A percentile compares a stretch with the other conserved stretches of the same genome.
Evolutionary conservation across 2,888 invertebrate genomes (phyloP).

Genomic region (Plebejus anna): DNA sequence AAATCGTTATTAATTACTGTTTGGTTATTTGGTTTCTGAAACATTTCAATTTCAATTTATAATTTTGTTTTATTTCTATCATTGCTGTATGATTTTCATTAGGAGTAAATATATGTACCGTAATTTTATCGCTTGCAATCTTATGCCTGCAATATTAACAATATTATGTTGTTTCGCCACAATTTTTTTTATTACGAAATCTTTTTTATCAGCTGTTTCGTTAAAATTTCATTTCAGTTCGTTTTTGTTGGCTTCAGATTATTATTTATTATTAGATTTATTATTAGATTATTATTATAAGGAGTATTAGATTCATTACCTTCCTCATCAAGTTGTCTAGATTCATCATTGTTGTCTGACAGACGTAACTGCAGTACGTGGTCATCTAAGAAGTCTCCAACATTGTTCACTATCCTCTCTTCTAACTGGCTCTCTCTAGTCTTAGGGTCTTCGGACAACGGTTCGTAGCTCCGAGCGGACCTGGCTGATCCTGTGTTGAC

Average conservation of each 20-base stretch:
- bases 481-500: conserved; percentile 74
- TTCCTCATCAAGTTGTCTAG: conserved; percentile 70
- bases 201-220: not conserved
- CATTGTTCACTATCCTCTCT: conserved; percentile 67
- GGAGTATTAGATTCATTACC: conserved; percentile 46
- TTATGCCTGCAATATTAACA: no score
- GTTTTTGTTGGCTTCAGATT: not conserved
- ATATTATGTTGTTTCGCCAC: not conserved
- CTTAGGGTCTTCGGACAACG: conserved; percentile 65
- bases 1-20: no score
- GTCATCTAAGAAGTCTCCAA: conserved; percentile 68
- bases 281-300: no score
- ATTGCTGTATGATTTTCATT: not conserved
- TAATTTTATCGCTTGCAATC: not conserved
- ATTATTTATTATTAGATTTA: no score
- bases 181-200: not conserved
- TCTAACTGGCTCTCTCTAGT: conserved; percentile 66
- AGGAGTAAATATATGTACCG: not conserved
- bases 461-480: conserved; percentile 70
- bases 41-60: no score
- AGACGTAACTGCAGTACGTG: conserved; percentile 72
- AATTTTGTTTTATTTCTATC: not conserved
- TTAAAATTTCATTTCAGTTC: not conserved
- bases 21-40: no score
- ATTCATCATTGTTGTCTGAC: conserved; percentile 60